Evolutionary conservation across 2,797 vertebrate genomes (phyloP), one percentile per base, ranked within the genome.

Genomic region (Chrysocyon brachyurus): DNA sequence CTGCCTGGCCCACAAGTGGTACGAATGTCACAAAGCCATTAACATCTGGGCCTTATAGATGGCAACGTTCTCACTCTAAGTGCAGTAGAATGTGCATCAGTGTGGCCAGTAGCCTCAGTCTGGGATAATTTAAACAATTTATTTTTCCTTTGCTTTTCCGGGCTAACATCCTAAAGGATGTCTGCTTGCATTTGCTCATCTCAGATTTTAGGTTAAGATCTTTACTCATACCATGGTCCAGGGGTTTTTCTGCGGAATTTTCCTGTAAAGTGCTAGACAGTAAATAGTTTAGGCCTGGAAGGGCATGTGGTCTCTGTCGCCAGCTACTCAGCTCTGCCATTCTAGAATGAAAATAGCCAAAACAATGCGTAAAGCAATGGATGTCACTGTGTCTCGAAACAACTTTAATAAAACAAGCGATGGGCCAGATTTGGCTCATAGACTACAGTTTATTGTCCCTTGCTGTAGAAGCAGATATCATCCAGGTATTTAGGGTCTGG

Each of bases 61-160:
- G 4, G 4, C 15, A n/a, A 9, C 2, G 6, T 19, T 6, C 6
- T 4, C 15, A 31, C 12, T 33, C 19, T 17, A 28, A 17, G 26
- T 2, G 26, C 36, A 3, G 6, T 21, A 0, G 12, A 33, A 72
- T 12, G 6, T 7, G 46, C 31, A 1, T 21, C 54, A 0, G 5
- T 10, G 81, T 46, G 31, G 57, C 21, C 75, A 28, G 36, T 3
- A 28, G 28, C 26, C 33, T 10, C 17, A 24, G 2, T 16, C 26
- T 28, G 5, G 24, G 17, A 73, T 5, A 56, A 5, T 22, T 12
- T 8, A 4, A 56, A 6, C 8, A 16, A n/a, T 33, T 61, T 21
- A 3, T 15, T 68, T 77, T 63, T 11, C 36, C 36, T 59, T 36
- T 36, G 11, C 66, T 57, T 22, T 46, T 19, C 64, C 19, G 28